Conservation (phyloP, 2,797 vertebrate species). For the Poeciliopsis paucimaculata region DNA sequence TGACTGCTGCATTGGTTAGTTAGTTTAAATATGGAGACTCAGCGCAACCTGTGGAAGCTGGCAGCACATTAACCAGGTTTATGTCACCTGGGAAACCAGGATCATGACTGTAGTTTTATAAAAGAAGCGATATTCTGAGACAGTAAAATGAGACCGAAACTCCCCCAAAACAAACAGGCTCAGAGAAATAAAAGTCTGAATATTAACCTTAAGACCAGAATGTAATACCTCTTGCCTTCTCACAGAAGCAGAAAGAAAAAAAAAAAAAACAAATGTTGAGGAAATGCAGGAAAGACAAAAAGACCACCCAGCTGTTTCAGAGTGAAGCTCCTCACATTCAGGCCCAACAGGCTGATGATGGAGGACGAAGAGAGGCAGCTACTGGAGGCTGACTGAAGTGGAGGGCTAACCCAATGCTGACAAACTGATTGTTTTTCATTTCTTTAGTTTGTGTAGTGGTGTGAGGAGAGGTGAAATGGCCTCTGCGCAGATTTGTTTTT, state of each 20-base stretch:
- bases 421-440: conserved; percentile 73
- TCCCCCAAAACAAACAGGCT: neutral
- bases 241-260: conserved; percentile 37
- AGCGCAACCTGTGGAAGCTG: conserved; percentile 34
- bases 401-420: conserved; percentile 75
- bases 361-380: conserved; percentile 37
- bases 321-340: conserved; percentile 35
- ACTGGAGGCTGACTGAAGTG: conserved; percentile 61
- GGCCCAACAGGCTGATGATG: conserved; percentile 16
- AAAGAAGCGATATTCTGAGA: conserved; percentile 21
- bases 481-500: conserved; percentile 58
- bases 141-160: conserved; percentile 20
- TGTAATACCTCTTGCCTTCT: conserved; percentile 41
- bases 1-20: conserved; percentile 41
- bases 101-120: conserved; percentile 41
- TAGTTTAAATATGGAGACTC: conserved; percentile 38
- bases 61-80: conserved; percentile 21
- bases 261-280: conserved; percentile 7
- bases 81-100: conserved; percentile 28
- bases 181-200: conserved; percentile 14
- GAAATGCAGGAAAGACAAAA: conserved; percentile 35
- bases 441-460: conserved; percentile 54
- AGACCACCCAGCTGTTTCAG: conserved; percentile 32
- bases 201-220: conserved; percentile 41
- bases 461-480: conserved; percentile 48